Evolutionary conservation across 2,888 invertebrate genomes (phyloP), one percentile per base, ranked within the genome.

Genomic region (Galeopsomyia nigrocyanea): DNA sequence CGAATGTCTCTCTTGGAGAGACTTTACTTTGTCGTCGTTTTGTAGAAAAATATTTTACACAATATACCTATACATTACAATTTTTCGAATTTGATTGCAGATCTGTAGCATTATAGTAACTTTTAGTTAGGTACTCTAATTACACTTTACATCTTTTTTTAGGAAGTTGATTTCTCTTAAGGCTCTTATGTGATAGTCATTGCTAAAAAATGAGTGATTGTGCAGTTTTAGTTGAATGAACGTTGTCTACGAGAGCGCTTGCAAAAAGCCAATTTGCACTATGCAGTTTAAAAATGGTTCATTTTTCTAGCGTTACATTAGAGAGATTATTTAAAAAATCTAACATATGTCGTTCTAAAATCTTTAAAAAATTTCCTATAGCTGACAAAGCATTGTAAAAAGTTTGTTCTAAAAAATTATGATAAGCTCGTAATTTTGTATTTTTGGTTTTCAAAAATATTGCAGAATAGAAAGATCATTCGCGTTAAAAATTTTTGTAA

Each of bases 41-140:
- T 68, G 14, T 61, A 68, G 26, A 72, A 72, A 67, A 67, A 63
- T 71, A 60, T 64, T 65, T 31, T 55, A 31, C n/a, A 7, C 49
- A 5, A 17, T 61, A 53, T 61, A 26, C 47, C 39, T 22, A 60
- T 17, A 19, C 10, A 22, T 22, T 5, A 21, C 19, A 17, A 47
- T 49, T 60, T 57, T 39, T 46, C 9, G 6, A 14, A 39, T 14
- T 58, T 19, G 6, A 58, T 39, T 58, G 26, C 31, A 26, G 31
- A 57, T 31, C 17, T 57, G 7, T 57, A 17, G 13, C 17, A 17
- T 17, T 57, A 39, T 58, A 58, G 57, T 58, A 58, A 58, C 31
- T 58, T 31, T 58, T 17, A 31, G 31, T 58, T 39, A 58, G 17
- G 17, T 39, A 57, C 39, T n/a, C 16, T 31, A 58, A 58, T 58